A percentile compares a stretch with the other conserved stretches of the same genome.
These are phyloP conservation scores for Dinoponera quadriceps DNA, from an alignment of 1,140 invertebrate genomes.

Conservation along the genomic window DNA sequence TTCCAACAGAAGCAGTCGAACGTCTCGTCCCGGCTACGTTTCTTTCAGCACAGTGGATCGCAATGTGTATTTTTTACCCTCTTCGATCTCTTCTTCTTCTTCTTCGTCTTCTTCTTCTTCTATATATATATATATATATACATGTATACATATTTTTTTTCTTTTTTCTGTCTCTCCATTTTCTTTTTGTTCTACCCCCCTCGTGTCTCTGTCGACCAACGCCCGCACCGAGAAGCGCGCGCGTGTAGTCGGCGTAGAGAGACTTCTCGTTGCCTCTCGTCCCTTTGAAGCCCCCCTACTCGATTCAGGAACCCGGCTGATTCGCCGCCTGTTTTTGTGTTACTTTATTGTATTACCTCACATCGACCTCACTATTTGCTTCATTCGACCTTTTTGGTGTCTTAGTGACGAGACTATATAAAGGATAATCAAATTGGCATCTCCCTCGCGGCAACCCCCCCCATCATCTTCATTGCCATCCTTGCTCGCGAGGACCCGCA, in stretches of 20 bases:
- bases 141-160: conserved; percentile 17
- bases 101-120: conserved; percentile 36
- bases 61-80: conserved; percentile 52
- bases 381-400: conserved; percentile 66
- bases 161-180: not conserved
- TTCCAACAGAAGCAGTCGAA: conserved; percentile 65
- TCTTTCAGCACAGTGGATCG: conserved; percentile 58
- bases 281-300: not conserved
- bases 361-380: conserved; percentile 32
- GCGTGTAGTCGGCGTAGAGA: conserved; percentile 54
- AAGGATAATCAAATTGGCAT: conserved; percentile 69
- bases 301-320: conserved; percentile 7
- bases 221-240: conserved; percentile 1
- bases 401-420: conserved; percentile 58
- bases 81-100: conserved; percentile 38
- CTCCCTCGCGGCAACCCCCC: conserved; percentile 54
- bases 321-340: conserved; percentile 60
- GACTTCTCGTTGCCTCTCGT: not conserved
- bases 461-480: conserved; percentile 62
- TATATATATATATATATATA: not conserved
- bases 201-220: conserved; percentile 30
- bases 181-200: not conserved
- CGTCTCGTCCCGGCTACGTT: conserved; percentile 74
- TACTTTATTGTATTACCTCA: conserved; percentile 62
- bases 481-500: conserved; percentile 51